These are phyloP conservation scores for Drosophila rellima DNA, from an alignment of 2,888 invertebrate species.

Conservation along the genomic window DNA sequence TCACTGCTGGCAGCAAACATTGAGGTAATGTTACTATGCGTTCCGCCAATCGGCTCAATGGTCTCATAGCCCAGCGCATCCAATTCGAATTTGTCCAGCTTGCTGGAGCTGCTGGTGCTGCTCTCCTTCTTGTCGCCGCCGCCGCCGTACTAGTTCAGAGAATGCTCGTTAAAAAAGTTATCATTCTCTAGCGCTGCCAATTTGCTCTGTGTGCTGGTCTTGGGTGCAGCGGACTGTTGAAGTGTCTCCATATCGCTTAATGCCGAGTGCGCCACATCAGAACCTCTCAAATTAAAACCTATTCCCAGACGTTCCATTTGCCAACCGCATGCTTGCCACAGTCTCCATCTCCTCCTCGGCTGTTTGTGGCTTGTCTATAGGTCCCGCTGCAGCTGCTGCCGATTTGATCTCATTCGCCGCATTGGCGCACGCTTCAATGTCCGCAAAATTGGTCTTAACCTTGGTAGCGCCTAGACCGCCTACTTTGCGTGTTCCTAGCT, in stretches of 20 bases:
- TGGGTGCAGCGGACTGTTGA: constrained; percentile 90
- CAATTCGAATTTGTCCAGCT: constrained; percentile 83
- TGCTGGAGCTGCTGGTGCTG: constrained; percentile 53
- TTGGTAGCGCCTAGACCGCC: constrained; percentile 96
- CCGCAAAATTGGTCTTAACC: constrained; percentile 97
- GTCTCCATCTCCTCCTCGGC: constrained; percentile 90
- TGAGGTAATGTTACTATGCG: constrained; percentile 83
- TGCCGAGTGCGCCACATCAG: constrained; percentile 93
- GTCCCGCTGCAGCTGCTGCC: constrained; percentile 62
- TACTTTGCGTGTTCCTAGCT: constrained; percentile 93
- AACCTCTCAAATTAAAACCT: constrained; percentile 88
- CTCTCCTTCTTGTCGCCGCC: constrained; percentile 56
- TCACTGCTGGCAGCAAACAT: constrained; percentile 82
- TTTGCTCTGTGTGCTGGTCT: constrained; percentile 65
- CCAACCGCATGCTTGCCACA: constrained; percentile 89
- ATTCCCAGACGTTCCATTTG: constrained; percentile 97
- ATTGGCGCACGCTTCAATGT: constrained; percentile 96
- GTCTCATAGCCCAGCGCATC: constrained; percentile 85
- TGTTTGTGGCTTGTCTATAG: constrained; percentile 81
- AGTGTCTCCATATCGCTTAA: constrained; percentile 96
- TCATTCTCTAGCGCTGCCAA: constrained; percentile 76
- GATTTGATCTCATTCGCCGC: constrained; percentile 92
- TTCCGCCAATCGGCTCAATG: constrained; percentile 84
- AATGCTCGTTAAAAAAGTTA: constrained; percentile 77
- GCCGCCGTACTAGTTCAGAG: constrained; percentile 69